Evolutionary conservation across 2,888 invertebrate genomes (phyloP), one percentile per base, ranked within the genome.

Genomic region (Leistus spinibarbis): DNA sequence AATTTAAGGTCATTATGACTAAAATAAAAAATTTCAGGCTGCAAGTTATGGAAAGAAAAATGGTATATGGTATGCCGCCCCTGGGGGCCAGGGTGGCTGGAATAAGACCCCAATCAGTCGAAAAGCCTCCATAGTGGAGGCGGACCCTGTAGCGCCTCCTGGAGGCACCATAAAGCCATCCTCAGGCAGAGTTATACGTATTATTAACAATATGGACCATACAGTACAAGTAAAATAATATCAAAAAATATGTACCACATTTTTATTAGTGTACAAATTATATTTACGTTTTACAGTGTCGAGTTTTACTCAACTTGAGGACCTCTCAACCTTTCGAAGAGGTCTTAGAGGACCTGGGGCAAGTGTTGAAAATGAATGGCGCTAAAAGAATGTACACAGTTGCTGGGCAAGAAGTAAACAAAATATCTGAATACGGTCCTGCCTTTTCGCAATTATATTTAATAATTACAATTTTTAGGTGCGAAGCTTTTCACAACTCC

Each of bases 291-390:
- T 82, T 83, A 7, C 88, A 96, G 94, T 95, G 96, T 84, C 93
- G 96, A 77, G 96, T 98, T 66, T 87, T 98, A 79, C 87, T 98
- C 77, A 98, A 98, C 84, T 90, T 97, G 80, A 91, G 95, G 78
- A 97, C 97, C 17, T 93, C 95, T 27, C 97, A 97, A 82, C 95
- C 96, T 0, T 98, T 97, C 83, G 97, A 97, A 86, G 97, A 97
- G 83, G 95, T 98, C 40, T 88, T 98, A 75, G 94, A 94, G 84
- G 97, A 98, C 86, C 89, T 98, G 82, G 97, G 97, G 63, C 95
- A 95, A 87, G 95, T 97, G 64, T 88, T 98, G 78, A 96, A 95
- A 88, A 95, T 96, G 92, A 95, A 91, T 82, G 94, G 95, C 77
- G 95, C 95, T 78, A 94, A 95, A 84, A 90, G 94, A 84, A 95